Evolutionary conservation across 2,888 invertebrate genomes (phyloP).

Genomic region (Mesorhabditis spiculigera): DNA sequence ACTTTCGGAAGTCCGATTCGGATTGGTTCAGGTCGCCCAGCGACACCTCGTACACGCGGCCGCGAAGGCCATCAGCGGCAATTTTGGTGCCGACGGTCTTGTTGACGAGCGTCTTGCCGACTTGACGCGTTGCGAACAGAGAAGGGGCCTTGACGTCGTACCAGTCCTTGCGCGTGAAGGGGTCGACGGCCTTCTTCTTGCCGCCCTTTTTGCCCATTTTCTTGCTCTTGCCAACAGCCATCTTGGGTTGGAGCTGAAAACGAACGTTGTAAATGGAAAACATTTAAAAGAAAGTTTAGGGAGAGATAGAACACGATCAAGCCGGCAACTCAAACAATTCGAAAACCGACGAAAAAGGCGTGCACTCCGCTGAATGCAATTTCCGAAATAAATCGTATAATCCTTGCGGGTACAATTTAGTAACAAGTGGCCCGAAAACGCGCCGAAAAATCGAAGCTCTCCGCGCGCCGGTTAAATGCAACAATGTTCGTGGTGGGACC

Average conservation of each 20-base stretch:
- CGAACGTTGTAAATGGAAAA: too few relatives aligned
- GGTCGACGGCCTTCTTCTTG: conserved; percentile 97
- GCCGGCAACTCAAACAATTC: too few relatives aligned
- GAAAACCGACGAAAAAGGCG: too few relatives aligned
- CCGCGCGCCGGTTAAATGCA: too few relatives aligned
- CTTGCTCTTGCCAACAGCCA: conserved; percentile 66
- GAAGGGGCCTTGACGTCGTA: conserved; percentile 98
- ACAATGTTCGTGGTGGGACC: too few relatives aligned
- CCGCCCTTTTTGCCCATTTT: conserved; percentile 98
- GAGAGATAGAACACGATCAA: too few relatives aligned
- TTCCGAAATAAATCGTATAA: too few relatives aligned
- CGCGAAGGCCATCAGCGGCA: conserved; percentile 94
- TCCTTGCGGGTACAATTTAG: too few relatives aligned
- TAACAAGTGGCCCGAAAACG: too few relatives aligned
- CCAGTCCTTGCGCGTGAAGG: conserved; percentile 99
- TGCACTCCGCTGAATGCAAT: too few relatives aligned
- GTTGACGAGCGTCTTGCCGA: conserved; percentile 97
- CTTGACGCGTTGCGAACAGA: conserved; percentile 85
- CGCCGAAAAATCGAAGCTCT: too few relatives aligned
- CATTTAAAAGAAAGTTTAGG: too few relatives aligned
- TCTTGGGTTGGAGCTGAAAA: conserved; percentile 24
- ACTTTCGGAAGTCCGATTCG: conserved; percentile 95
- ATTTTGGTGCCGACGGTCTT: conserved; percentile 88
- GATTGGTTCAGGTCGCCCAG: conserved; percentile 91
- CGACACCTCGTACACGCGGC: conserved; percentile 95